Evolutionary conservation across 2,113 vertebrate genomes (phyloP).

Genomic region (Excalfactoria chinensis): DNA sequence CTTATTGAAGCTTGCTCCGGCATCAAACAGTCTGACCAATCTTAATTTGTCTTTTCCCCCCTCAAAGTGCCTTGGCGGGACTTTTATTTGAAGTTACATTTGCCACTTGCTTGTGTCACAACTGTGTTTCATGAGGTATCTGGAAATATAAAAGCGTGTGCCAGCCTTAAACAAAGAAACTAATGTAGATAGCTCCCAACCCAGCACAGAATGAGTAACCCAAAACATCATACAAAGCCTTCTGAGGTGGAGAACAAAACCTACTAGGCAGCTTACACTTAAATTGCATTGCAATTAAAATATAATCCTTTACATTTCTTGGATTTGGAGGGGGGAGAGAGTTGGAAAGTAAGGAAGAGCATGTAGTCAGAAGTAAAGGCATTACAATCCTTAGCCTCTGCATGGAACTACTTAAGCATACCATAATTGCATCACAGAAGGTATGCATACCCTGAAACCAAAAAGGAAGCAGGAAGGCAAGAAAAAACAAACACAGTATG

Average conservation of each 20-base stretch:
- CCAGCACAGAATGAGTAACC: neutral
- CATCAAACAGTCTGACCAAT: neutral
- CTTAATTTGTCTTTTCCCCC: neutral
- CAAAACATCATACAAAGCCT: neutral
- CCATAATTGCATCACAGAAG: constrained; percentile 71
- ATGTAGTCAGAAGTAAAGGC: neutral
- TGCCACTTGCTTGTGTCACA: neutral
- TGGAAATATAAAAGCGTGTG: neutral
- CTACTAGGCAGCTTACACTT: neutral
- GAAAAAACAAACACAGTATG: constrained; percentile 57
- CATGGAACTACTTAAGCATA: constrained; percentile 71
- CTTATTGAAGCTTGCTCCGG: neutral
- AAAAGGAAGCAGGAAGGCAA: constrained; percentile 68
- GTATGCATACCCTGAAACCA: constrained; percentile 71
- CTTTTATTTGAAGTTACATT: neutral
- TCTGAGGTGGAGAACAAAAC: neutral
- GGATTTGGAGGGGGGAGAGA: neutral
- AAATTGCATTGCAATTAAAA: neutral
- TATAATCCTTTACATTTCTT: constrained; percentile 15
- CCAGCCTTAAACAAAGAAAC: neutral
- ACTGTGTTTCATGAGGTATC: neutral
- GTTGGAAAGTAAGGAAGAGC: neutral
- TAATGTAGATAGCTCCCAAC: neutral
- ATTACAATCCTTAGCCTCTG: constrained; percentile 37
- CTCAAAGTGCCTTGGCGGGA: neutral